Conservation (phyloP, 2,113 vertebrate species). For the Mirounga angustirostris region DNA sequence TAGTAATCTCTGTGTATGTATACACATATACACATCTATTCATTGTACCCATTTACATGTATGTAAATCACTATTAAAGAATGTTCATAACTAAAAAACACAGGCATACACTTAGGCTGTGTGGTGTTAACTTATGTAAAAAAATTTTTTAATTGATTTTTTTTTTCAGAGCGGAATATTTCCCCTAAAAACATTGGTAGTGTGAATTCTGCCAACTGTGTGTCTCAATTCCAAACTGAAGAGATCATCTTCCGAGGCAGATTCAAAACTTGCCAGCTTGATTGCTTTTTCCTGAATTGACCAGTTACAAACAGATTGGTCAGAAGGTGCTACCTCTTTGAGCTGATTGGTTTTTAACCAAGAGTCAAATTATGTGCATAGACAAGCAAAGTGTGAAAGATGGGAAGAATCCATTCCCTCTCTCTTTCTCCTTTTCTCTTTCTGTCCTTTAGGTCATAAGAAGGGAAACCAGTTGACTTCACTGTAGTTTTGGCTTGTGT, state of each 20-base stretch:
- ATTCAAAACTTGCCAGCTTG: neutral
- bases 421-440: neutral
- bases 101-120: neutral
- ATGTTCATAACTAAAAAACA: constrained; percentile 20
- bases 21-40: neutral
- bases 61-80: constrained; percentile 41
- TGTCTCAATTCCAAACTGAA: constrained; percentile 35
- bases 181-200: constrained; percentile 19
- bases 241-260: constrained; percentile 39
- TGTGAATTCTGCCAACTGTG: neutral
- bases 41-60: constrained; percentile 46
- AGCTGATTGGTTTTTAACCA: neutral
- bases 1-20: constrained; percentile 42
- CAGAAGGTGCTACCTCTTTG: neutral
- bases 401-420: neutral
- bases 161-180: constrained; percentile 1
- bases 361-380: neutral
- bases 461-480: neutral
- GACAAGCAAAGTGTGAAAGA: neutral
- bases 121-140: neutral
- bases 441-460: neutral
- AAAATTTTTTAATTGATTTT: neutral
- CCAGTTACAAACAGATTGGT: neutral
- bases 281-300: neutral
- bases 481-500: neutral